A percentile compares a stretch with the other conserved stretches of the same genome.
Evolutionary conservation across 2,888 invertebrate genomes (phyloP).

Genomic region (Drosophila falleni): DNA sequence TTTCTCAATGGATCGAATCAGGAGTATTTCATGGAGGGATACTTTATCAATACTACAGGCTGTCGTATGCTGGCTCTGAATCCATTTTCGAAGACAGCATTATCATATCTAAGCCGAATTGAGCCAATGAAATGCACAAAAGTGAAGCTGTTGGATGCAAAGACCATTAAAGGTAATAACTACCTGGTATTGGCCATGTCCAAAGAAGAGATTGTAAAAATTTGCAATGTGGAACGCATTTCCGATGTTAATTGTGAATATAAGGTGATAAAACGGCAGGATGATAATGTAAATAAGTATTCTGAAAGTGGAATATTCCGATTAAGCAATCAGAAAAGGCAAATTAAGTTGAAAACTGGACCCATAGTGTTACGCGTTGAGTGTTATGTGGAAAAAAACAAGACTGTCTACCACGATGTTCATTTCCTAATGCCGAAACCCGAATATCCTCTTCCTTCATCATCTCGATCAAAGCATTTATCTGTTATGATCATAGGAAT

Average conservation of each 20-base stretch:
- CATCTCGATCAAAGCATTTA: not conserved
- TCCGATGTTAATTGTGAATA: constrained; percentile 6
- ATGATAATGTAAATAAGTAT: not conserved
- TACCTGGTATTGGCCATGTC: constrained; percentile 2
- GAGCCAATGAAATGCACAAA: constrained; percentile 9
- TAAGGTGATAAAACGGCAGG: not conserved
- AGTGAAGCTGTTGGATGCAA: constrained; percentile 19
- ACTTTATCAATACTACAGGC: constrained; percentile 52
- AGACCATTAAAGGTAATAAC: not conserved
- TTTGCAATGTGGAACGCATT: not conserved
- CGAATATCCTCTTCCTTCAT: not conserved
- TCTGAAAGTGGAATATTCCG: not conserved
- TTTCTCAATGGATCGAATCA: not conserved
- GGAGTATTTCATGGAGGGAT: constrained; percentile 14
- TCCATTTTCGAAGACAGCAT: constrained; percentile 2
- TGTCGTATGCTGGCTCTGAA: constrained; percentile 42
- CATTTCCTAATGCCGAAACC: constrained; percentile 9
- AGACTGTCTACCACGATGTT: constrained; percentile 20
- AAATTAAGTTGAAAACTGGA: not conserved
- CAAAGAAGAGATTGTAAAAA: not conserved
- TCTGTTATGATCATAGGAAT: constrained; percentile 20
- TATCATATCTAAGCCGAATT: not conserved
- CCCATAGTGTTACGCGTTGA: not conserved
- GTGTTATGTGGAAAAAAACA: not conserved
- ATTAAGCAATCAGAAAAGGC: not conserved